Percentiles rank a stretch among this genome's conserved stretches.
phyloP scores from a whole-genome alignment of 1,140 invertebrate genomes.

The Drosophila serrata region DNA sequence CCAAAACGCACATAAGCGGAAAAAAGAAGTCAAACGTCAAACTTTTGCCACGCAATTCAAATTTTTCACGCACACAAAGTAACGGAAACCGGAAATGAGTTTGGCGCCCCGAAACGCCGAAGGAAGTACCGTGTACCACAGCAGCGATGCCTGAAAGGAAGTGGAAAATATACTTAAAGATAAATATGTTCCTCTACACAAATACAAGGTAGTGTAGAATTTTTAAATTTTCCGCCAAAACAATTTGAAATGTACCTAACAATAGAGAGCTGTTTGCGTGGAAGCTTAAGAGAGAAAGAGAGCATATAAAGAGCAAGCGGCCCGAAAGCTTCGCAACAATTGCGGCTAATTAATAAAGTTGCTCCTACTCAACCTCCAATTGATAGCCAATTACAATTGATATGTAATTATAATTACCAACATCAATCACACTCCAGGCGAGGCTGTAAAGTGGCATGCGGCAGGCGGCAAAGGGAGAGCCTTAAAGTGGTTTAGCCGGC shows the following conservation, averaged over 20 bases:
- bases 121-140: slow-evolving; percentile 35
- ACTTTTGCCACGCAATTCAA: slow-evolving; percentile 77
- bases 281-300: slow-evolving; percentile 17
- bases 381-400: slow-evolving; percentile 35
- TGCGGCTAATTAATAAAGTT: slow-evolving; percentile 51
- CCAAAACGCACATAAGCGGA: slow-evolving; percentile 40
- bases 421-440: slow-evolving; percentile 21
- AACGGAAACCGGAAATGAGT: slow-evolving; percentile 82
- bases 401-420: slow-evolving; percentile 40
- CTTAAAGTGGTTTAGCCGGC: slow-evolving; percentile 32
- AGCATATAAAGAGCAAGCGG: background rate
- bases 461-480: background rate
- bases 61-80: slow-evolving; percentile 79
- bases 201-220: background rate
- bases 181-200: background rate
- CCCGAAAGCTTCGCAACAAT: slow-evolving; percentile 37
- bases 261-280: background rate
- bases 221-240: background rate
- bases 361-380: slow-evolving; percentile 30
- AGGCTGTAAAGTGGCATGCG: slow-evolving; percentile 4
- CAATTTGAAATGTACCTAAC: slow-evolving; percentile 12
- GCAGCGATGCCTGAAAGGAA: background rate
- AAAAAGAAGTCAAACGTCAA: slow-evolving; percentile 39
- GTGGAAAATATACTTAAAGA: fast-evolving
- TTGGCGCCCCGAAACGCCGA: slow-evolving; percentile 59